Evolutionary conservation across 2,797 vertebrate genomes (phyloP).

Genomic region (Gadopsis bispinosus): DNA sequence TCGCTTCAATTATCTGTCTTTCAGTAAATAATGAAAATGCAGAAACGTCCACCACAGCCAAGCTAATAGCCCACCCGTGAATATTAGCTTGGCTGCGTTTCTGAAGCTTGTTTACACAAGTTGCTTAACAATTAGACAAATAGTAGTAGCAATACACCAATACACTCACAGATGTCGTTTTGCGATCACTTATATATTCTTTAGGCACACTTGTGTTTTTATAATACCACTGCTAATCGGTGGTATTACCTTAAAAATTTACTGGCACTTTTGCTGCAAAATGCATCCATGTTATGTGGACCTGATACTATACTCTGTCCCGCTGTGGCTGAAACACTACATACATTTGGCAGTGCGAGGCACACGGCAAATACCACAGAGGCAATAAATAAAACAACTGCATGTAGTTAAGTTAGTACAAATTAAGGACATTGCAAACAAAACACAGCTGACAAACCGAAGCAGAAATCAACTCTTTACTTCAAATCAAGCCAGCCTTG

Average conservation of each 20-base stretch:
- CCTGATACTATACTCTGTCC: too few relatives aligned
- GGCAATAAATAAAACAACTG: neutral
- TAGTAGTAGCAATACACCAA: neutral
- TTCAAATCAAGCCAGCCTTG: neutral
- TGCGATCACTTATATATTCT: constrained; percentile 26
- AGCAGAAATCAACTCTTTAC: too few relatives aligned
- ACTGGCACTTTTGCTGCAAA: neutral
- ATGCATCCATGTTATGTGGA: neutral
- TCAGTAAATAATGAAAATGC: constrained; percentile 53
- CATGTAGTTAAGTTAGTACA: neutral
- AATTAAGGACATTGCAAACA: neutral
- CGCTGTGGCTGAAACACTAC: neutral
- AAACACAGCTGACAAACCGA: too few relatives aligned
- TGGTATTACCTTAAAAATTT: neutral
- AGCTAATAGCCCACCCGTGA: constrained; percentile 56
- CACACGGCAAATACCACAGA: neutral
- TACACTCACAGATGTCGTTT: constrained; percentile 23
- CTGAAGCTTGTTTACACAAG: constrained; percentile 34
- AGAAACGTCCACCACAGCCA: constrained; percentile 34
- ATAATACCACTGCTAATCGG: too few relatives aligned
- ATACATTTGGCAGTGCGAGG: neutral
- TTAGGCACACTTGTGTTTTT: neutral
- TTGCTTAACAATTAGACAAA: constrained; percentile 35
- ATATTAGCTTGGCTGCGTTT: constrained; percentile 48
- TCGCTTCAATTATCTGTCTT: constrained; percentile 43